Percentiles rank a stretch among this genome's conserved stretches.
Conservation (phyloP, 2,113 vertebrate species). For the Paradisaea rubra region DNA sequence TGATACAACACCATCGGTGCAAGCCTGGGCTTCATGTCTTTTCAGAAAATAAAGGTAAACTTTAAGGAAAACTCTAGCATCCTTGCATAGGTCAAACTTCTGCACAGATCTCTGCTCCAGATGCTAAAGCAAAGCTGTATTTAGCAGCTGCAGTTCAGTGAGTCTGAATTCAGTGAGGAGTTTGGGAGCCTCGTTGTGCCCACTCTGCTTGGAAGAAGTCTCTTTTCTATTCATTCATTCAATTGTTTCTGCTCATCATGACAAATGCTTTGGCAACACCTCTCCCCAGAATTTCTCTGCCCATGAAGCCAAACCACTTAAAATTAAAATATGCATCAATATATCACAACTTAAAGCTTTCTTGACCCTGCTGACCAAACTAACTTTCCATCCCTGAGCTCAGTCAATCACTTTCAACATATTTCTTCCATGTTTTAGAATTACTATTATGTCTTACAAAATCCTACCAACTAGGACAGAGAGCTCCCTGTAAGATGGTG, state of each 20-base stretch:
- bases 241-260: not conserved
- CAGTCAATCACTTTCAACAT: not conserved
- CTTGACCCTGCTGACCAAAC: not conserved
- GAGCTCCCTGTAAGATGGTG: not conserved
- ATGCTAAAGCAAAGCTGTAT: not conserved
- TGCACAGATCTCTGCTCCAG: not conserved
- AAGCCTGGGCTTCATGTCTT: not conserved
- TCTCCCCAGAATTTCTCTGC: not conserved
- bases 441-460: not conserved
- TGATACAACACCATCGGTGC: accelerated
- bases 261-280: not conserved
- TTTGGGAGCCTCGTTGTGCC: not conserved
- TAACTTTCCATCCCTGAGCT: not conserved
- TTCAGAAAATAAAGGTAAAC: not conserved
- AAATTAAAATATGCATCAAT: not conserved
- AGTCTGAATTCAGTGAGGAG: accelerated
- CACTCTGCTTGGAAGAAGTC: too few relatives aligned
- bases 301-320: not conserved
- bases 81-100: not conserved
- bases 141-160: not conserved
- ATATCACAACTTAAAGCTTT: not conserved
- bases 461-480: not conserved
- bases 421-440: not conserved
- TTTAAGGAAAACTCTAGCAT: not conserved
- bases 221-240: not conserved